Percentiles rank a stretch among this genome's conserved stretches.
Conservation (phyloP, 1,140 invertebrate genomes). For the Brachystomella parvula region DNA sequence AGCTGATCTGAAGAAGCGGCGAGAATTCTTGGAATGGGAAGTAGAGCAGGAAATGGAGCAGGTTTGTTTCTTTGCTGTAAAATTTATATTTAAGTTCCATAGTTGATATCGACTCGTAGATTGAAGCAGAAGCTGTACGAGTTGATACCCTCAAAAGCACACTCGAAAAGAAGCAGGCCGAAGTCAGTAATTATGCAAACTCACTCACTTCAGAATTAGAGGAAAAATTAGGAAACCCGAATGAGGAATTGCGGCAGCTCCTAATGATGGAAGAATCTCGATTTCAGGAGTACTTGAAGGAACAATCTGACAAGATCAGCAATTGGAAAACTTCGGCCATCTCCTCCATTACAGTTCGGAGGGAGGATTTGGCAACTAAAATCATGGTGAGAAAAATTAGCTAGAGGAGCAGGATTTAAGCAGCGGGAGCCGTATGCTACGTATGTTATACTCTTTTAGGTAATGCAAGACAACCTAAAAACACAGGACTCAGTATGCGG, state of each 20-base stretch:
- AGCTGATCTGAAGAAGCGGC: conserved; percentile 47
- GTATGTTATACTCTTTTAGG: too few relatives aligned
- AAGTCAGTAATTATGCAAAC: conserved; percentile 14
- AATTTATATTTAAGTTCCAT: neutral
- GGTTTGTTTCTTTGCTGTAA: conserved; percentile 29
- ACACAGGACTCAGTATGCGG: too few relatives aligned
- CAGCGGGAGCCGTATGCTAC: too few relatives aligned
- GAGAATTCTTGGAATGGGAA: conserved; percentile 48
- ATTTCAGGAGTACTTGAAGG: conserved; percentile 23
- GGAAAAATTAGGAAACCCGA: conserved; percentile 24
- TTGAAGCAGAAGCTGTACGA: conserved; percentile 31
- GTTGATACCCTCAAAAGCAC: conserved; percentile 24
- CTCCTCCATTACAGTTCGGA: conserved; percentile 20
- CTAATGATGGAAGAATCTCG: conserved; percentile 21
- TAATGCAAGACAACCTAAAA: too few relatives aligned
- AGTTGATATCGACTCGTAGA: conserved; percentile 21
- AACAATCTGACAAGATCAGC: conserved; percentile 23
- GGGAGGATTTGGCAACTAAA: conserved; percentile 19
- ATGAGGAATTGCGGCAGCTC: conserved; percentile 22
- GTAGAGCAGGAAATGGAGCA: conserved; percentile 44
- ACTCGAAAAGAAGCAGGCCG: conserved; percentile 29
- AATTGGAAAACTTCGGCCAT: conserved; percentile 29
- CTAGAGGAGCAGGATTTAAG: too few relatives aligned
- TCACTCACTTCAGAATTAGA: conserved; percentile 18
- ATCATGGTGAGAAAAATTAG: conserved; percentile 19